Base-by-base conservation (phyloP, 2,888 invertebrate species). In the Conus canariensis region DNA sequence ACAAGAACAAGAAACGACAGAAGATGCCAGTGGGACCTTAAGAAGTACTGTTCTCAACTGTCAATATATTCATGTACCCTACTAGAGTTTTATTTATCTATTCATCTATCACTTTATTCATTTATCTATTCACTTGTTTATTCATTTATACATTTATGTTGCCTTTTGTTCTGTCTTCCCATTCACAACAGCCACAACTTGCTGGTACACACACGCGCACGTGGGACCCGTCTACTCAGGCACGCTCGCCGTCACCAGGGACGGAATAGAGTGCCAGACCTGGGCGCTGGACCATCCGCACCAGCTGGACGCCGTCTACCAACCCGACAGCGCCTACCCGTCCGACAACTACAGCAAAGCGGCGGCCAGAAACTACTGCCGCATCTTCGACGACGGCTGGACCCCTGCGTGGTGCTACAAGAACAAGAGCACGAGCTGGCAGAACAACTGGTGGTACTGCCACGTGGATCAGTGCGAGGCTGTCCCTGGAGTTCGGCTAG, bases 321-420 rank as follows among this genome's bases (percentile, higher is more conserved):
- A 85, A 3, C 12, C 12, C 30, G 85, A 85, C 25, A 3, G 9
- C 60, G 12, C 12, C 25, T 60, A 60, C 60, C 85, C 25, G 5
- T 85, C 85, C 3, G 85, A 85, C 85, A 25, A 25, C 25, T 0
- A 64, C 60, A 60, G 59, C 85, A 85, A 60, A 25, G 60, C 60
- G 8, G 12, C n/a, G 12, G 85, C 85, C 25, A 60, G 16, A 6
- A 85, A 85, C 85, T 60, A 60, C 85, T 85, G 85, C 60, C 85
- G 60, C 14, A 14, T 60, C 25, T 85, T 85, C 25, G 12, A 59
- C 14, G 85, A 85, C 85, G 85, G 25, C 3, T 60, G 25, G 14
- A 60, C 10, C n/a, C 12, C 4, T n/a, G 30, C 25, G 14, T 85
- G 67, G 74, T 74, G 70, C 14, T 60, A 67, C 58, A 25, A 10